Conservation (phyloP, 2,113 vertebrate species). For the Zosterops japonicus region DNA sequence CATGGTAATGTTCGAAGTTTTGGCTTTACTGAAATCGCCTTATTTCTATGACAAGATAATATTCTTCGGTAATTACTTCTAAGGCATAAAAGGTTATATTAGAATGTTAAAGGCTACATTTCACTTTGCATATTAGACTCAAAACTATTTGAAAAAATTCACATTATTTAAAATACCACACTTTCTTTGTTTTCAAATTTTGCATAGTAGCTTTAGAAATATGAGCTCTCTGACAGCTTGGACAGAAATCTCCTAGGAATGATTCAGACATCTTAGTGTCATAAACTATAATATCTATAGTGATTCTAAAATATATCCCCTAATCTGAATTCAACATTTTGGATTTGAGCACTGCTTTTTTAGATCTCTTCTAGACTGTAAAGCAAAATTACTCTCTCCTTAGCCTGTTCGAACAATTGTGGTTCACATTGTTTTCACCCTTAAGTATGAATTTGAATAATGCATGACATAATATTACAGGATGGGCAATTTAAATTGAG, state of each 20-base stretch:
- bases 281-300: not conserved
- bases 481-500: not conserved
- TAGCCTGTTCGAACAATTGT: not conserved
- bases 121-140: not conserved
- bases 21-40: not conserved
- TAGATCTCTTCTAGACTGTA: not conserved
- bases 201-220: not conserved
- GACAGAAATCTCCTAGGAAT: not conserved
- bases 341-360: not conserved
- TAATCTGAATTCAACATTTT: not conserved
- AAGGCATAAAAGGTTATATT: not conserved
- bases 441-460: constrained; percentile 4
- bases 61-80: not conserved
- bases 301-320: not conserved
- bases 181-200: not conserved
- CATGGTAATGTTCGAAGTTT: not conserved
- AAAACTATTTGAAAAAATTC: not conserved
- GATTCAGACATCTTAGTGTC: not conserved
- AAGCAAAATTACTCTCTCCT: not conserved
- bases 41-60: not conserved
- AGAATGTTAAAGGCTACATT: not conserved
- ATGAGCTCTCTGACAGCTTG: not conserved
- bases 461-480: not conserved
- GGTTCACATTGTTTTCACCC: not conserved
- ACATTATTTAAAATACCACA: not conserved